phyloP scores from a whole-genome alignment of 1,140 invertebrate genomes.

The Orchestia grillus region DNA sequence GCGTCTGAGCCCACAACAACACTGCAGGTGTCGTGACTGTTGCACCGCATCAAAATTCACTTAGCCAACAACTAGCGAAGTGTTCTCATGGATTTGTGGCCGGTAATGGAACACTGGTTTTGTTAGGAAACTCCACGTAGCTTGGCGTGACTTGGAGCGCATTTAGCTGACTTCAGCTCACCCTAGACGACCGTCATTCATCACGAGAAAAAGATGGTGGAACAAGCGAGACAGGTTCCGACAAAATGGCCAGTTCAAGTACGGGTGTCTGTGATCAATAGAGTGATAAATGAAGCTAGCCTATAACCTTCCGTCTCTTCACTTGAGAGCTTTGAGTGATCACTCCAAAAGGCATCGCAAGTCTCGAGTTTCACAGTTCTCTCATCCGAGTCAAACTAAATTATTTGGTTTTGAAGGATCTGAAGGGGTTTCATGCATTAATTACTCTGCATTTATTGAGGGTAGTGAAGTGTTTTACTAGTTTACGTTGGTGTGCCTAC shows the following conservation, averaged over 20 bases:
- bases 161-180: not conserved
- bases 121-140: not conserved
- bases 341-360: not conserved
- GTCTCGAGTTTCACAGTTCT: not conserved
- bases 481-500: too few species aligned
- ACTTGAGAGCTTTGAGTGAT: slow-evolving; percentile 17
- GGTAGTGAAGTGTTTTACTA: not conserved
- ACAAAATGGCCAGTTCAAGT: slow-evolving; percentile 53
- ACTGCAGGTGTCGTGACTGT: not conserved
- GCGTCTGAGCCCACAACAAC: not conserved
- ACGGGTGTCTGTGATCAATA: slow-evolving; percentile 43
- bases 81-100: not conserved
- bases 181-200: not conserved
- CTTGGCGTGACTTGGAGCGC: not conserved
- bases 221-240: slow-evolving; percentile 29
- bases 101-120: not conserved
- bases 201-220: slow-evolving; percentile 33
- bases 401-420: not conserved
- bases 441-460: not conserved
- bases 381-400: not conserved
- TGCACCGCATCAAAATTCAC: slow-evolving; percentile 22
- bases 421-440: not conserved
- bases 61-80: slow-evolving; percentile 11
- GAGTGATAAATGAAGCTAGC: slow-evolving; percentile 50
- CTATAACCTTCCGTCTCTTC: slow-evolving; percentile 4